Conservation (phyloP, 2,113 vertebrate genomes). For the Oenanthe oenanthe region DNA sequence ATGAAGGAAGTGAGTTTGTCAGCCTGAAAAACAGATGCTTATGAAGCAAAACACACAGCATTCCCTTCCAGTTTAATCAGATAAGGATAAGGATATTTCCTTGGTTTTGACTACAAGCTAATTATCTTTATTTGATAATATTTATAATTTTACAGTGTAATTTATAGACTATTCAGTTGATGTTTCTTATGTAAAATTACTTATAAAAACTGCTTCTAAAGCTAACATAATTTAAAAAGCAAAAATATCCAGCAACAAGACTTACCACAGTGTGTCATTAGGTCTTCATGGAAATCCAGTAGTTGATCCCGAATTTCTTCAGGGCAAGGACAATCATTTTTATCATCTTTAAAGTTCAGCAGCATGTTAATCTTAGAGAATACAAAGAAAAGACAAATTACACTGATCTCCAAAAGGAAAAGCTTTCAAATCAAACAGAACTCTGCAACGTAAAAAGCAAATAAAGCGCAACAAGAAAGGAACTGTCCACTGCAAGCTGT, state of each 20-base stretch:
- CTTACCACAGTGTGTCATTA: slow-evolving; percentile 95
- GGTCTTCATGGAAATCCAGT: slow-evolving; percentile 92
- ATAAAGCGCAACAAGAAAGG: background rate
- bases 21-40: background rate
- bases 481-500: background rate
- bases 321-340: slow-evolving; percentile 92
- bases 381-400: background rate
- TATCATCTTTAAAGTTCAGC: slow-evolving; percentile 94
- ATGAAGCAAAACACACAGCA: background rate
- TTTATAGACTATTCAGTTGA: background rate
- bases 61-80: background rate
- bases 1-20: background rate
- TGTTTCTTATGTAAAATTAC: background rate
- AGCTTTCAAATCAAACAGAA: background rate
- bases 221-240: background rate
- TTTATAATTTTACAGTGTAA: background rate
- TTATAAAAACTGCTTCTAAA: background rate
- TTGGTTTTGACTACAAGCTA: background rate
- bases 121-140: background rate
- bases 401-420: background rate
- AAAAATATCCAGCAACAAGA: background rate
- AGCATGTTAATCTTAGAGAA: slow-evolving; percentile 92
- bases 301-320: slow-evolving; percentile 90
- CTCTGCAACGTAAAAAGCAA: background rate
- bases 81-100: background rate